Evolutionary conservation across 30 jellyfish, hydroid and myxozoan genomes (phyloP), one percentile per base, ranked within the genome.

Genomic region (Hydractinia symbiolongicarpus): DNA sequence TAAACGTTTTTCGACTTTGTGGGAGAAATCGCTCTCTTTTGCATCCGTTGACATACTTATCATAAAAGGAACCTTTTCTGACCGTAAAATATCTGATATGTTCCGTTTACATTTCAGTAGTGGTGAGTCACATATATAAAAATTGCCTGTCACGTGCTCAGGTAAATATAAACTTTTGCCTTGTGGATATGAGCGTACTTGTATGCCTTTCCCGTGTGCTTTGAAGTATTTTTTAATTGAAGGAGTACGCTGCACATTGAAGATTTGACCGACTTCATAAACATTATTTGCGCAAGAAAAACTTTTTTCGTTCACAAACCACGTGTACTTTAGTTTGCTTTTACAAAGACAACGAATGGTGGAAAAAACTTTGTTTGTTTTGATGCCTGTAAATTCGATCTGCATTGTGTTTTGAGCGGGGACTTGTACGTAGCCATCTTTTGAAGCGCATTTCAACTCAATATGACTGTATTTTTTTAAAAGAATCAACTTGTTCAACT

Each of bases 181-280:
- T n/a, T 51, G 74, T n/a, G 74, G 74, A 64, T n/a, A 64, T 7
- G 74, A 13, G 6, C 74, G 40, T 4, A 64, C 9, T 5, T 64
- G 16, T 13, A 64, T n/a, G 74, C 74, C 74, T 44, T 64, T 64
- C 40, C 40, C 52, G 16, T 64, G 19, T 13, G 74, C 7, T 6
- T 64, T 44, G 52, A 64, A 64, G 16, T 64, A 64, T 64, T 51
- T 64, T 64, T 64, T 64, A 44, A 64, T 51, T 7, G 40, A 51
- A 51, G 74, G 40, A n/a, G 9, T 64, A n/a, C 52, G 40, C 17
- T 7, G 16, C 0, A 64, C 40, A 51, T 13, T 64, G 40, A 64
- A 64, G 19, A 64, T 64, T 51, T 64, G 74, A 64, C 74, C 74
- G 7, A 13, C 74, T 6, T 64, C 74, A 13, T 64, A 64, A n/a